Evolutionary conservation across 2,888 invertebrate genomes (phyloP).

Genomic region (Chrysotoxum bicinctum): DNA sequence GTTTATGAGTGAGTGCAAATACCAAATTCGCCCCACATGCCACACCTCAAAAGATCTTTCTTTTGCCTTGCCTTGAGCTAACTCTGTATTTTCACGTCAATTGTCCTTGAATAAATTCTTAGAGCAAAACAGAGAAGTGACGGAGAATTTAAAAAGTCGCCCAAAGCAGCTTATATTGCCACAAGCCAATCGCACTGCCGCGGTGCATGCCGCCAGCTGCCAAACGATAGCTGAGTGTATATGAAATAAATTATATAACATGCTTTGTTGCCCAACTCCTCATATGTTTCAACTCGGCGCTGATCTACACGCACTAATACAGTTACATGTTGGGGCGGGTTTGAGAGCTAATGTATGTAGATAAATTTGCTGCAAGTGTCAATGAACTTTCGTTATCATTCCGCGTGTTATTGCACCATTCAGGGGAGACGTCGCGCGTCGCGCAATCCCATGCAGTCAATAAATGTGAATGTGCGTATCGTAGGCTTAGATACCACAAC

Average conservation of each 20-base stretch:
- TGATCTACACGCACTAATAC: slow-evolving; percentile 38
- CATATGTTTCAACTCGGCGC: slow-evolving; percentile 14
- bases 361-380: slow-evolving; percentile 71
- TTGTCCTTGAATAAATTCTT: slow-evolving; percentile 25
- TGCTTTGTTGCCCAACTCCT: slow-evolving; percentile 46
- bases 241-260: slow-evolving; percentile 1
- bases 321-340: background rate
- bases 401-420: slow-evolving; percentile 66
- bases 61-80: background rate
- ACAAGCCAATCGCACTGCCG: slow-evolving; percentile 51
- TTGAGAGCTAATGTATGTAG: slow-evolving; percentile 26
- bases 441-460: slow-evolving; percentile 43
- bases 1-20: background rate
- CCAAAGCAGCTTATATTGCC: slow-evolving; percentile 33
- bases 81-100: slow-evolving; percentile 32
- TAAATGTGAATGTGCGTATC: background rate
- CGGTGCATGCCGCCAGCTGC: slow-evolving; percentile 49
- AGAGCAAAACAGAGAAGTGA: background rate
- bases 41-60: too few species aligned
- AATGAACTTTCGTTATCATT: slow-evolving; percentile 62
- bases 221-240: slow-evolving; percentile 8
- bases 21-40: background rate
- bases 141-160: slow-evolving; percentile 29
- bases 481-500: background rate
- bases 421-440: slow-evolving; percentile 7